Conservation (phyloP, 2,888 invertebrate species). For the Drosophila tanythrix region DNA sequence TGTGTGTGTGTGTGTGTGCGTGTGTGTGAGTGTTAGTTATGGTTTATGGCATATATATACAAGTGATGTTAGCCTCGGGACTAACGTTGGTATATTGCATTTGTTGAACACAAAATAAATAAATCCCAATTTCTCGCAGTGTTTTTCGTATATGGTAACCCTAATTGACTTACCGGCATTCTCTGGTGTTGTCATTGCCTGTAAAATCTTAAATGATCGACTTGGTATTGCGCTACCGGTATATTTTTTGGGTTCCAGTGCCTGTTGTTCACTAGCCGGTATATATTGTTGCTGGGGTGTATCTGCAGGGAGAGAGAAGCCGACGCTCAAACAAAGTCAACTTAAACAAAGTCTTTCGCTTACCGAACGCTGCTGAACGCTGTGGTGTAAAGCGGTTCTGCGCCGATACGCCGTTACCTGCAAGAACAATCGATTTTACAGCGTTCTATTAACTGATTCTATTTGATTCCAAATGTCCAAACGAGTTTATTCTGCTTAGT, state of each 20-base stretch:
- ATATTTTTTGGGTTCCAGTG: constrained; percentile 89
- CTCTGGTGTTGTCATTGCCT: constrained; percentile 91
- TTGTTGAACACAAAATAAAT: constrained; percentile 4
- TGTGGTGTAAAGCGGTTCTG: constrained; percentile 82
- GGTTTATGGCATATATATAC: constrained; percentile 66
- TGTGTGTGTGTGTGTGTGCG: constrained; percentile 17
- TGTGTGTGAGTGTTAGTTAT: constrained; percentile 43
- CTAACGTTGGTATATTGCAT: constrained; percentile 3
- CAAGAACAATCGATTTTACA: constrained; percentile 44
- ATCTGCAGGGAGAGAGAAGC: constrained; percentile 58
- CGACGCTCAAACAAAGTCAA: background rate
- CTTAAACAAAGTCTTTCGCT: constrained; percentile 1
- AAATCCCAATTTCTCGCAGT: constrained; percentile 11
- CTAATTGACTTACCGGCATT: constrained; percentile 86
- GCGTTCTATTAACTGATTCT: constrained; percentile 1
- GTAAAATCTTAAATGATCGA: constrained; percentile 91
- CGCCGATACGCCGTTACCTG: constrained; percentile 77
- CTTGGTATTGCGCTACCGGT: constrained; percentile 93
- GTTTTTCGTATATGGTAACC: background rate
- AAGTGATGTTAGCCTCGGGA: constrained; percentile 27
- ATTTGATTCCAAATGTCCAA: background rate
- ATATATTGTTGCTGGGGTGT: constrained; percentile 84
- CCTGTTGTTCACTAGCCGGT: constrained; percentile 89
- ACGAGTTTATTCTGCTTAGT: constrained; percentile 44
- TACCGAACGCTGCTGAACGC: constrained; percentile 65